Conservation (phyloP, 2,888 invertebrate genomes). For the Sesia apiformis region DNA sequence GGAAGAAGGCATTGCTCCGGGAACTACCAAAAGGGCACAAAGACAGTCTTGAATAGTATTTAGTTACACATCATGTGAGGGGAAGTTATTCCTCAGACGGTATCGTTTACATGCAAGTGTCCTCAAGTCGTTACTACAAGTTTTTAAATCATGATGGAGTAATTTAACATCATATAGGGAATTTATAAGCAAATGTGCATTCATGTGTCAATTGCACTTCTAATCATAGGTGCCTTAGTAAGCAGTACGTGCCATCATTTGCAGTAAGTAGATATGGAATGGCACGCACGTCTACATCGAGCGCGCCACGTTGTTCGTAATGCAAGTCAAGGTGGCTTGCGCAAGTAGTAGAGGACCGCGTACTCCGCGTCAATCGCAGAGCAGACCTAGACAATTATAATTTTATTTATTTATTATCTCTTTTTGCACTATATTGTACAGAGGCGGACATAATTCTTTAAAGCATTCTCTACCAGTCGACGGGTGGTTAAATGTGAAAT, state of each 20-base stretch:
- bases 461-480: too few relatives aligned
- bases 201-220: too few relatives aligned
- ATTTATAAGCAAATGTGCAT: too few relatives aligned
- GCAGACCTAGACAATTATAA: too few relatives aligned
- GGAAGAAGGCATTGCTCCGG: slow-evolving; percentile 22
- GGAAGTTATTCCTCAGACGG: background rate
- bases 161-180: too few relatives aligned
- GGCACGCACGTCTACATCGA: slow-evolving; percentile 10
- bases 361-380: background rate
- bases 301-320: slow-evolving; percentile 31
- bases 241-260: slow-evolving; percentile 20
- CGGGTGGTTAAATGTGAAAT: too few relatives aligned
- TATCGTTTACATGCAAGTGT: background rate
- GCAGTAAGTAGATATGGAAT: slow-evolving; percentile 18
- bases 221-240: too few relatives aligned
- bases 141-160: too few relatives aligned
- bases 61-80: background rate
- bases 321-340: slow-evolving; percentile 48
- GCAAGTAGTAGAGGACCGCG: background rate
- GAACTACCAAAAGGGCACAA: slow-evolving; percentile 10
- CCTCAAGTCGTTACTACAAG: too few relatives aligned
- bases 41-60: background rate
- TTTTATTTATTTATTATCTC: too few relatives aligned
- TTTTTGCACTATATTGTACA: too few relatives aligned
- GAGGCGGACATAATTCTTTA: too few relatives aligned